Conservation (phyloP, 1,140 invertebrate genomes). For the Apis florea region DNA sequence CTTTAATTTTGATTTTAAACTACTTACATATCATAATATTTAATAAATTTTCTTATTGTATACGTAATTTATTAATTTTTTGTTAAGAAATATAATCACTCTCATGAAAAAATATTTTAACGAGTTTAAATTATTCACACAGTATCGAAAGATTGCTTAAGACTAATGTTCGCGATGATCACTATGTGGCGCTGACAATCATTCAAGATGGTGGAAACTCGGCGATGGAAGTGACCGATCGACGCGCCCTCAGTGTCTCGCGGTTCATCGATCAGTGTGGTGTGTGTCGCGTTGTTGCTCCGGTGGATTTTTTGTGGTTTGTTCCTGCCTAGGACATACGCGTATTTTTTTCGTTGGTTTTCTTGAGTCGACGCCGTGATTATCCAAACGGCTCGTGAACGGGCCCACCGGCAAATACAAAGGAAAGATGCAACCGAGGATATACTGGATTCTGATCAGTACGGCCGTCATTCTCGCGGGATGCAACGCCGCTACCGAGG, state of each 20-base stretch:
- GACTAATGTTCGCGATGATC: neutral
- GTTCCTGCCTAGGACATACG: conserved; percentile 54
- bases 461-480: conserved; percentile 63
- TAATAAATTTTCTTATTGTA: too few relatives aligned
- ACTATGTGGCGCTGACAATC: neutral
- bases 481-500: conserved; percentile 72
- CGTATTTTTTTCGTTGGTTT: conserved; percentile 33
- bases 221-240: conserved; percentile 58
- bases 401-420: conserved; percentile 47
- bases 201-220: neutral
- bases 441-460: conserved; percentile 71
- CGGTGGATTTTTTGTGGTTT: conserved; percentile 68
- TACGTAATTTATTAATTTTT: too few relatives aligned
- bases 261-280: conserved; percentile 76
- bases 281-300: conserved; percentile 75
- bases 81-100: too few relatives aligned
- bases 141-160: neutral
- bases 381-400: conserved; percentile 28
- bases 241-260: conserved; percentile 74
- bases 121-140: conserved; percentile 6
- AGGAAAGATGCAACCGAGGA: conserved; percentile 73
- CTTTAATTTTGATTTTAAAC: neutral
- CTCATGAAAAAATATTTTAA: neutral
- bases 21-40: too few relatives aligned
- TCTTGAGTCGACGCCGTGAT: conserved; percentile 41